phyloP scores from a whole-genome alignment of 2,113 vertebrate genomes.

The Varanus komodoensis region DNA sequence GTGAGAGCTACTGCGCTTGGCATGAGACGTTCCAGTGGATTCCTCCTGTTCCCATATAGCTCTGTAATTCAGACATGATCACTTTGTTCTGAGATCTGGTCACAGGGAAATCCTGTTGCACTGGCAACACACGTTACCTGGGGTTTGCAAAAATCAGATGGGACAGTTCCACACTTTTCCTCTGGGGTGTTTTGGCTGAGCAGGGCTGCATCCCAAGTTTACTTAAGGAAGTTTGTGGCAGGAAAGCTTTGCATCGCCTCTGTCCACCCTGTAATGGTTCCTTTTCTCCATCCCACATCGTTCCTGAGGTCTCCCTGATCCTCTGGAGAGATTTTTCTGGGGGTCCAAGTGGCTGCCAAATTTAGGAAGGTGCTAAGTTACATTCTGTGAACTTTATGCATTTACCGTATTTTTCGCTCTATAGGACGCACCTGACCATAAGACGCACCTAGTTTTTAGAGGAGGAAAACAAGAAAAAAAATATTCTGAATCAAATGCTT shows the following conservation, averaged over 20 bases:
- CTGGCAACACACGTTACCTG: not conserved
- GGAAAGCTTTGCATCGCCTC: not conserved
- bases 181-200: not conserved
- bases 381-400: not conserved
- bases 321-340: not conserved
- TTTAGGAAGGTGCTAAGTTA: no score
- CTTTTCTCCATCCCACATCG: no score
- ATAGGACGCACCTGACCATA: no score
- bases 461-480: no score
- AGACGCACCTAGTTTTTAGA: no score
- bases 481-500: no score
- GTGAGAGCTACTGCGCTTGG: not conserved
- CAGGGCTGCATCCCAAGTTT: not conserved
- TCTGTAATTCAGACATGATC: not conserved
- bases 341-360: not conserved
- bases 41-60: not conserved
- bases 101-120: not conserved
- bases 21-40: not conserved
- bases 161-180: not conserved
- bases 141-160: not conserved
- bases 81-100: not conserved
- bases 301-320: not conserved
- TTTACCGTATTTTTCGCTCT: no score
- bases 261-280: no score
- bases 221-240: not conserved